Conservation (phyloP, 2,797 vertebrate genomes). For the Enteromius viviparus region DNA sequence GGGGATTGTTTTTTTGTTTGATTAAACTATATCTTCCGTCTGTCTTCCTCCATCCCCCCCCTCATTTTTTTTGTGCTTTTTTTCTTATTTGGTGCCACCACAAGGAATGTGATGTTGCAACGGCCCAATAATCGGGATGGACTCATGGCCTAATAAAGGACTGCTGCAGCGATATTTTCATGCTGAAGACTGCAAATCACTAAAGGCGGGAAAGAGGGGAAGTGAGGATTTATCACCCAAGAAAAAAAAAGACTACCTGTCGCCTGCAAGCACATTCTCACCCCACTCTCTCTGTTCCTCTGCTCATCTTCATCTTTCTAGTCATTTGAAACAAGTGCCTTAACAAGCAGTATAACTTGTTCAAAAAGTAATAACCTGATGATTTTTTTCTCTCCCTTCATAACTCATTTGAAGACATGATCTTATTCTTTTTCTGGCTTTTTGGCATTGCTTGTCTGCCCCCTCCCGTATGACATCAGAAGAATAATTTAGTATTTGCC, state of each 20-base stretch:
- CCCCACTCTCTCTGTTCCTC: conserved; percentile 50
- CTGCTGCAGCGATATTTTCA: conserved; percentile 65
- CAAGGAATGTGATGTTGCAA: conserved; percentile 68
- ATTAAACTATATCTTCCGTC: not conserved
- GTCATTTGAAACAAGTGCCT: conserved; percentile 86
- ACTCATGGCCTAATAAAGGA: conserved; percentile 69
- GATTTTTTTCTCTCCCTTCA: conserved; percentile 41
- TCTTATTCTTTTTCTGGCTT: not conserved
- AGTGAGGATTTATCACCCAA: conserved; percentile 61
- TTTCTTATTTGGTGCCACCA: conserved; percentile 72
- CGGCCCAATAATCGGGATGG: conserved; percentile 68
- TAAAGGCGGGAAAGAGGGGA: conserved; percentile 69
- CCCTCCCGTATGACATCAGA: conserved; percentile 13
- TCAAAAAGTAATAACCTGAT: conserved; percentile 80
- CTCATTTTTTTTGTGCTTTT: conserved; percentile 66
- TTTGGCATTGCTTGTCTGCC: conserved; percentile 16
- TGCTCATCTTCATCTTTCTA: conserved; percentile 67
- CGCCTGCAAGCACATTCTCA: conserved; percentile 62
- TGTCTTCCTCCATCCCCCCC: conserved; percentile 11
- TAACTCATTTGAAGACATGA: not conserved
- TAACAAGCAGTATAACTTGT: conserved; percentile 83
- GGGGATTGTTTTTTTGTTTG: conserved; percentile 10
- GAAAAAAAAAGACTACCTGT: conserved; percentile 64
- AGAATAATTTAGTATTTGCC: conserved; percentile 32
- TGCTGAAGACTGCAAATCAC: conserved; percentile 70